Percentiles rank a stretch among this genome's conserved stretches.
Conservation (phyloP, 1,140 invertebrate genomes). For the Lanistes nyassanus region DNA sequence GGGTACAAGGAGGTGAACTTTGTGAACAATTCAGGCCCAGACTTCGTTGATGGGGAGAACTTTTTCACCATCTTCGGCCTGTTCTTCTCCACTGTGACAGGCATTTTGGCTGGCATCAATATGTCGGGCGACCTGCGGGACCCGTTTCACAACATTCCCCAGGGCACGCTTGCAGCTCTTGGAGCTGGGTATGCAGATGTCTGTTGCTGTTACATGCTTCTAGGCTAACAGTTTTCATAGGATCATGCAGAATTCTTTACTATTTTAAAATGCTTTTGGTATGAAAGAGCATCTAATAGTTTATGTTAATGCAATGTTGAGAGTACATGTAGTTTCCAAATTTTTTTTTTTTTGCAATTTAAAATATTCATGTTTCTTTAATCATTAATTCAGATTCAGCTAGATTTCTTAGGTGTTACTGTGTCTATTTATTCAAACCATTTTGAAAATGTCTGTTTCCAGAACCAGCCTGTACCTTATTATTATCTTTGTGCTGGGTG, state of each 20-base stretch:
- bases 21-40: constrained; percentile 82
- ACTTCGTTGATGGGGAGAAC: constrained; percentile 74
- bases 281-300: too few relatives aligned
- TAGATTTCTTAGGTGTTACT: background rate
- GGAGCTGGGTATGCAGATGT: constrained; percentile 71
- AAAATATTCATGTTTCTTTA: background rate
- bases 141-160: constrained; percentile 91
- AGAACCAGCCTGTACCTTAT: constrained; percentile 91
- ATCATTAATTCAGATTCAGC: background rate
- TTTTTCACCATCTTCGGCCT: constrained; percentile 83
- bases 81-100: constrained; percentile 69
- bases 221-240: too few relatives aligned
- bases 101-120: constrained; percentile 91
- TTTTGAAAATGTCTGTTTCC: constrained; percentile 64
- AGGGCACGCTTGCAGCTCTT: constrained; percentile 91
- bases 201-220: too few relatives aligned
- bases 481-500: constrained; percentile 89
- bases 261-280: too few relatives aligned
- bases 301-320: too few relatives aligned
- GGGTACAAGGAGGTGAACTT: constrained; percentile 86
- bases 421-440: too few relatives aligned
- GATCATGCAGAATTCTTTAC: too few relatives aligned
- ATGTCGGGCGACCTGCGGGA: constrained; percentile 96
- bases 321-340: too few relatives aligned
- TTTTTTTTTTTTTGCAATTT: too few relatives aligned